Conservation (phyloP, 2,797 vertebrate genomes). For the Muraenolepis orangiensis region DNA sequence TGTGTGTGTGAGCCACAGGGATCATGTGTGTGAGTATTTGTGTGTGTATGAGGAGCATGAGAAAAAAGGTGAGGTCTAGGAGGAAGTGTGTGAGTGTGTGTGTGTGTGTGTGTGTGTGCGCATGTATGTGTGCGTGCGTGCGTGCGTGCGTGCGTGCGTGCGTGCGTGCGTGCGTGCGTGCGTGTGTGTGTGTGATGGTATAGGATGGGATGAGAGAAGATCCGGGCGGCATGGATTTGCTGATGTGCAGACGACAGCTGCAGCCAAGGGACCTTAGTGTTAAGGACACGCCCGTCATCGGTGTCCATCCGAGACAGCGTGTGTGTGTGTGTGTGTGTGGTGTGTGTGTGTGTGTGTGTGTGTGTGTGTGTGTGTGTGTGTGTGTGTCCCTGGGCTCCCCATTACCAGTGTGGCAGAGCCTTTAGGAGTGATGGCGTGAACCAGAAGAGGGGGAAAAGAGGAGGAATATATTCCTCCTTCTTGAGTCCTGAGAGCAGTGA, state of each 20-base stretch:
- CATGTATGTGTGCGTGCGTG: slow-evolving; percentile 4
- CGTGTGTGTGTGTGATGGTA: slow-evolving; percentile 20
- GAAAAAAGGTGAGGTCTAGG: neutral
- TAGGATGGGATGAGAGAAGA: slow-evolving; percentile 28
- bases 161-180: neutral
- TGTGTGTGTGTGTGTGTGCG: neutral
- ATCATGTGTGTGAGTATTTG: slow-evolving; percentile 16
- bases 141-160: neutral
- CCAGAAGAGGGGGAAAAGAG: slow-evolving; percentile 28
- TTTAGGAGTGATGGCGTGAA: slow-evolving; percentile 43
- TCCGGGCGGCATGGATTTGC: slow-evolving; percentile 34
- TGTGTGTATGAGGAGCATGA: neutral
- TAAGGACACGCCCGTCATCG: slow-evolving; percentile 53
- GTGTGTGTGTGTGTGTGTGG: slow-evolving; percentile 19
- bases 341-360: neutral
- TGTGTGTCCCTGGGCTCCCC: slow-evolving; percentile 42
- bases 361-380: slow-evolving; percentile 22
- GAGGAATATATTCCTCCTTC: neutral
- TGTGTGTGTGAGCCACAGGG: slow-evolving; percentile 17
- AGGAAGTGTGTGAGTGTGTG: no score
- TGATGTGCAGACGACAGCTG: slow-evolving; percentile 58
- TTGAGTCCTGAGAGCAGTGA: neutral
- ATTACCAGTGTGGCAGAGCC: slow-evolving; percentile 41
- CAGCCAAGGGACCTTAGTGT: slow-evolving; percentile 47
- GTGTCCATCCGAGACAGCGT: slow-evolving; percentile 20